These are phyloP conservation scores for Paradoxurus hermaphroditus DNA, from an alignment of 2,113 vertebrate genomes.

Conservation along the genomic window DNA sequence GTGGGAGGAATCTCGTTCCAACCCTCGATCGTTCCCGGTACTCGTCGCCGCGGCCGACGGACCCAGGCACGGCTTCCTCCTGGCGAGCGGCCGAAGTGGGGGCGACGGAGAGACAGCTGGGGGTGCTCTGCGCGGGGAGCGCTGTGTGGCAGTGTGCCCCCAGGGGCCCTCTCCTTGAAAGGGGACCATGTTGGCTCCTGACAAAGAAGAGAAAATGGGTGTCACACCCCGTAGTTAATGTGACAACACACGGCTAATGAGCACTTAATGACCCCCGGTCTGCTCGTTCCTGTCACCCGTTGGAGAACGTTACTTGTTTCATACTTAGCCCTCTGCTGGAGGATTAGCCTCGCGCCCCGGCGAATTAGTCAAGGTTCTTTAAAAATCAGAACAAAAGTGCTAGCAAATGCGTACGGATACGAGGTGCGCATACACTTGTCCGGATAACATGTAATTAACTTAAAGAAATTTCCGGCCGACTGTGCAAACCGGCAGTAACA, in stretches of 20 bases:
- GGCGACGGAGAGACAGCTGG: neutral
- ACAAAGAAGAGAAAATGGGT: slow-evolving; percentile 66
- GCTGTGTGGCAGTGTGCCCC: neutral
- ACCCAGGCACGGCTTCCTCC: neutral
- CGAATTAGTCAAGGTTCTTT: slow-evolving; percentile 58
- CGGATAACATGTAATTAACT: neutral
- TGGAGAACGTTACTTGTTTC: slow-evolving; percentile 62
- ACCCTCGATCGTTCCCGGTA: neutral
- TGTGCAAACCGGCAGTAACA: neutral
- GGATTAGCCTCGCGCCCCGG: slow-evolving; percentile 55
- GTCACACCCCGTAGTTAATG: slow-evolving; percentile 49
- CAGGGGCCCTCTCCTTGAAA: neutral
- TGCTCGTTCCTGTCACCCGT: slow-evolving; percentile 49
- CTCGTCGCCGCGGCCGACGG: neutral
- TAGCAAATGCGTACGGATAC: neutral
- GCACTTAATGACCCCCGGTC: slow-evolving; percentile 43
- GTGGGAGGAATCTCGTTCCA: neutral
- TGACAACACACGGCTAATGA: slow-evolving; percentile 56
- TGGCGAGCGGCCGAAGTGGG: neutral
- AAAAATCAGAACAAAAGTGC: slow-evolving; percentile 47
- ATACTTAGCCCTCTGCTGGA: neutral
- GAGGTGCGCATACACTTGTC: neutral
- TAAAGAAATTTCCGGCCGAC: neutral
- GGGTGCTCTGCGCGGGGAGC: neutral
- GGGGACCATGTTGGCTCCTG: slow-evolving; percentile 6